Percentiles rank a stretch among this genome's conserved stretches.
Evolutionary conservation across 2,888 invertebrate species (phyloP).

Genomic region (Tupiocoris notatus): DNA sequence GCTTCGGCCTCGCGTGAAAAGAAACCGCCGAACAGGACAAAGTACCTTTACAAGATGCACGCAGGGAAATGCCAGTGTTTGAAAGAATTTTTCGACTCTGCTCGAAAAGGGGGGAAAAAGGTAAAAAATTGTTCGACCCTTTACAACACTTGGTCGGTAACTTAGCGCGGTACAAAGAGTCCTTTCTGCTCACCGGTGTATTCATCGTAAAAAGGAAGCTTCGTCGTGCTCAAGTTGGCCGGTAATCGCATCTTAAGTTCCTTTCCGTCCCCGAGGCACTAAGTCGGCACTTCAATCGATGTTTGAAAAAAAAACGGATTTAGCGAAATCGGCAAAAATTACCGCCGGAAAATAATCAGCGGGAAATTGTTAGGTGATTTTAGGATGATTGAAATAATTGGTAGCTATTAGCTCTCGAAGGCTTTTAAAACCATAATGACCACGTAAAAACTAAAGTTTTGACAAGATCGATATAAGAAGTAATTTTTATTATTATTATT

Average conservation of each 20-base stretch:
- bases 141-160: background rate
- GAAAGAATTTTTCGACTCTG: background rate
- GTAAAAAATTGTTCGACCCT: background rate
- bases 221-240: background rate
- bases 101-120: background rate
- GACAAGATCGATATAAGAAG: no score
- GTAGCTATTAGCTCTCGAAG: no score
- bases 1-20: background rate
- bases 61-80: background rate
- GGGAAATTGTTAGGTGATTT: no score
- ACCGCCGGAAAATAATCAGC: no score
- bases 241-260: background rate
- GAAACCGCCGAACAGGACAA: background rate
- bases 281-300: background rate
- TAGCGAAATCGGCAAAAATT: no score
- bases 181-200: background rate
- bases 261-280: background rate
- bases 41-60: background rate
- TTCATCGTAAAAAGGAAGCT: background rate
- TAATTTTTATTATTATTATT: no score
- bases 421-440: no score
- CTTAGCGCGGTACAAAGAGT: no score
- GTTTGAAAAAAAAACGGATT: no score
- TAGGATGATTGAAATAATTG: no score
- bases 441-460: no score